These are phyloP conservation scores for Clanis bilineata DNA, from an alignment of 2,888 invertebrate genomes.

Conservation along the genomic window DNA sequence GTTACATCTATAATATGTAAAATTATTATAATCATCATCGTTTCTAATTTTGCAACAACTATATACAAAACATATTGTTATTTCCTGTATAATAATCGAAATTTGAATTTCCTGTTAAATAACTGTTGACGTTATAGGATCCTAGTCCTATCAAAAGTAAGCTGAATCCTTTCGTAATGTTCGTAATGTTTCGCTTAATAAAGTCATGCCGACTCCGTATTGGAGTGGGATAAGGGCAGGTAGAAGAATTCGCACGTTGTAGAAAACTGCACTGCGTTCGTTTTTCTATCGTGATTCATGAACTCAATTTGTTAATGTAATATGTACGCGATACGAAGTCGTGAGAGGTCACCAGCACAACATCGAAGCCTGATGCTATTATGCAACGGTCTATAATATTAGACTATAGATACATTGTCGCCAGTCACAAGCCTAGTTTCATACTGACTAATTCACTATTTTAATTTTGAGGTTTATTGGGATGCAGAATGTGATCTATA, in stretches of 20 bases:
- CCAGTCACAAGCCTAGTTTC: not conserved
- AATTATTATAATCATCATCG: too few relatives aligned
- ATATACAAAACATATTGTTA: too few relatives aligned
- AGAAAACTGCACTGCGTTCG: not conserved
- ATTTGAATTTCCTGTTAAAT: not conserved
- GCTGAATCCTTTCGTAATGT: too few relatives aligned
- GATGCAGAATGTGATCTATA: not conserved
- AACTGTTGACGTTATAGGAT: too few relatives aligned
- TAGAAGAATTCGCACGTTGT: not conserved
- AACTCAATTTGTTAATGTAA: conserved; percentile 9
- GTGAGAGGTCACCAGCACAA: conserved; percentile 5
- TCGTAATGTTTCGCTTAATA: too few relatives aligned
- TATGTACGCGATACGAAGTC: not conserved
- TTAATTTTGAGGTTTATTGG: not conserved
- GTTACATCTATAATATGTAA: too few relatives aligned
- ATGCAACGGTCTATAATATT: not conserved
- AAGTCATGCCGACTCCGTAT: too few relatives aligned
- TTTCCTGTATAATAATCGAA: too few relatives aligned
- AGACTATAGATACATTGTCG: not conserved
- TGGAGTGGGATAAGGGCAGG: too few relatives aligned
- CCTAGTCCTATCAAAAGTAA: too few relatives aligned
- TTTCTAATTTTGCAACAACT: too few relatives aligned
- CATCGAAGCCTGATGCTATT: conserved; percentile 7
- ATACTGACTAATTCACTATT: not conserved
- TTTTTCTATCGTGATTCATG: conserved; percentile 28